These are phyloP conservation scores for Drosophila macrospina DNA, from an alignment of 2,888 invertebrate species.

Conservation along the genomic window DNA sequence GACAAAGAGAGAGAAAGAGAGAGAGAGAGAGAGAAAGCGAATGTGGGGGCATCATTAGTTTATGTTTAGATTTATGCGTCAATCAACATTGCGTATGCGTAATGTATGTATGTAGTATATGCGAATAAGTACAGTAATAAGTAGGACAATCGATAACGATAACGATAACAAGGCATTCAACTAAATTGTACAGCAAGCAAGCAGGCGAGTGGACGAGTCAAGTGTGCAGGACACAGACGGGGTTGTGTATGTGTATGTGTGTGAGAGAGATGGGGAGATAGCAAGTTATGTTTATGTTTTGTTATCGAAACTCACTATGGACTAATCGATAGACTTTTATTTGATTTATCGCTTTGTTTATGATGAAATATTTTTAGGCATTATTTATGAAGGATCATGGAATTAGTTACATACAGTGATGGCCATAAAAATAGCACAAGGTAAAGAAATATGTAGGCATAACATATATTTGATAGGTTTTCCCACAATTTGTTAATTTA, in stretches of 20 bases:
- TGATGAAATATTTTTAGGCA: neutral
- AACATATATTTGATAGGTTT: too few species aligned
- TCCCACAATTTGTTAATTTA: too few species aligned
- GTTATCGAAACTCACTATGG: neutral
- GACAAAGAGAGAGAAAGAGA: constrained; percentile 1
- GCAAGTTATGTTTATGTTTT: neutral
- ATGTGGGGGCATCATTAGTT: constrained; percentile 34
- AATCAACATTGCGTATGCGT: constrained; percentile 48
- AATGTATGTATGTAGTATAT: constrained; percentile 23
- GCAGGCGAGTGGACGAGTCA: constrained; percentile 2
- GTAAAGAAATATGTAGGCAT: neutral
- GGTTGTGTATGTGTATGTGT: neutral
- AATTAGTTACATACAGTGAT: neutral
- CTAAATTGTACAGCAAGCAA: constrained; percentile 40
- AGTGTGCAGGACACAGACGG: neutral
- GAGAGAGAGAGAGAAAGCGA: constrained; percentile 23
- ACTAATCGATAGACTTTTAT: neutral
- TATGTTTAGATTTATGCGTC: constrained; percentile 31
- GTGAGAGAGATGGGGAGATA: constrained; percentile 1
- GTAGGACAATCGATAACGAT: constrained; percentile 39
- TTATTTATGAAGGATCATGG: neutral
- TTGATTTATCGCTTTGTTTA: neutral
- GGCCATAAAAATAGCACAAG: neutral
- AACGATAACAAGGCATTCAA: constrained; percentile 37
- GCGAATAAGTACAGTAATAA: constrained; percentile 16